A percentile compares a stretch with the other conserved stretches of the same genome.
These are phyloP conservation scores for Brachyopa scutellaris DNA, from an alignment of 2,888 invertebrate genomes.

Conservation along the genomic window DNA sequence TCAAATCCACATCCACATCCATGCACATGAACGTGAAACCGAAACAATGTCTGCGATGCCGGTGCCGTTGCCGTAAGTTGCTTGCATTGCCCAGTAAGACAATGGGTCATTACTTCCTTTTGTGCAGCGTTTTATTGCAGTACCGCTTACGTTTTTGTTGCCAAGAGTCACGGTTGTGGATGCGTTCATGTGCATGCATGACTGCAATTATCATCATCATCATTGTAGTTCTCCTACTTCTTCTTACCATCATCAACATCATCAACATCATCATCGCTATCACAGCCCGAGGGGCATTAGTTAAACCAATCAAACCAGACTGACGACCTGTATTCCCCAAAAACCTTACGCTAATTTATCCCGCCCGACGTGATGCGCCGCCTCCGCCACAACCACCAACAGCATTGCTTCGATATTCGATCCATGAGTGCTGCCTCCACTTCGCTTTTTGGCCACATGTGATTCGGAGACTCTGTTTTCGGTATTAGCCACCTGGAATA, in stretches of 20 bases:
- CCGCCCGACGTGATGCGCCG: background rate
- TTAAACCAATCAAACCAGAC: slow-evolving; percentile 28
- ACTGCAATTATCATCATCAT: slow-evolving; percentile 28
- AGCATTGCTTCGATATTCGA: slow-evolving; percentile 1
- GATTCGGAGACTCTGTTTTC: background rate
- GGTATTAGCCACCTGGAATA: slow-evolving; percentile 38
- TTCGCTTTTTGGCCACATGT: background rate
- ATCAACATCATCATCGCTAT: slow-evolving; percentile 10
- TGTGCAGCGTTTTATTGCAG: slow-evolving; percentile 29
- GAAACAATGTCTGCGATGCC: slow-evolving; percentile 12
- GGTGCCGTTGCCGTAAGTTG: slow-evolving; percentile 39
- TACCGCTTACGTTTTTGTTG: slow-evolving; percentile 51
- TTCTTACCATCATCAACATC: slow-evolving; percentile 1
- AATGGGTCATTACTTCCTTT: slow-evolving; percentile 70
- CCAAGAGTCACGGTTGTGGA: slow-evolving; percentile 59
- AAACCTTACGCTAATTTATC: slow-evolving; percentile 34
- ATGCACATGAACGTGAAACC: slow-evolving; percentile 22
- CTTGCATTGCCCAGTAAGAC: slow-evolving; percentile 53
- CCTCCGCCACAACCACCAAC: background rate
- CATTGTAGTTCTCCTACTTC: background rate
- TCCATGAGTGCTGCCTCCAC: slow-evolving; percentile 8
- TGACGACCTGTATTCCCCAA: slow-evolving; percentile 25
- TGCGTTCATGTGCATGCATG: slow-evolving; percentile 28
- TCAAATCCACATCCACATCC: slow-evolving; percentile 48
- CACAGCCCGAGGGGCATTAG: slow-evolving; percentile 27